Evolutionary conservation across 1,140 invertebrate genomes (phyloP), one percentile per base, ranked within the genome.

Genomic region (Formica exsecta): DNA sequence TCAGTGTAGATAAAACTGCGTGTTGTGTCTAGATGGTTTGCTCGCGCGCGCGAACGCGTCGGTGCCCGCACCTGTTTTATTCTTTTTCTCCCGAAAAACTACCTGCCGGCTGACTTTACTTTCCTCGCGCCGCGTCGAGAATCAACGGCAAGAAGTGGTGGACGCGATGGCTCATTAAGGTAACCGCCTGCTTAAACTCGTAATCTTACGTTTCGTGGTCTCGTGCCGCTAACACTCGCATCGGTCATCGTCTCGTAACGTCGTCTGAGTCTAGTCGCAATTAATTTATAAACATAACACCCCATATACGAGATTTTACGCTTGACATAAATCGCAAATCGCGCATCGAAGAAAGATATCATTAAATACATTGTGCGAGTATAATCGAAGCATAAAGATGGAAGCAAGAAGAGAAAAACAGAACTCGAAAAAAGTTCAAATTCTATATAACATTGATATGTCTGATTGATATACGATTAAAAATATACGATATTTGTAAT

Each of bases 1-100:
- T 87, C 86, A 87, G 70, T 41, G 70, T 66, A 87, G 86, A 87
- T 87, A 84, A 87, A 87, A 61, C 32, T 38, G 48, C 38, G 74
- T 38, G 80, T 54, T 51, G 48, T 51, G 71, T 68, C 86, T 87
- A 87, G 86, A 71, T 66, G 80, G 48, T 68, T 19, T n/a, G 11
- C 22, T 22, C 22, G 66, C 11, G 19, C 36, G 38, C 62, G 6
- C 25, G 59, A 22, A 7, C 57, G 44, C 54, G 32, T n/a, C 32
- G 62, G 32, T 9, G 11, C 19, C 66, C 66, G 86, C 86, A 87
- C 86, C 86, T 84, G 86, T 87, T 85, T 87, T 75, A 62, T 22
- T 75, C 83, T 85, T 75, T 51, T 86, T 65, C 64, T 11, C 0
- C 70, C 29, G 70, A 73, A 65, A 62, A 83, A 81, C 68, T 83